Percentiles rank a stretch among this genome's conserved stretches.
phyloP scores from a whole-genome alignment of 2,113 vertebrate genomes.

The Accipiter cooperii region DNA sequence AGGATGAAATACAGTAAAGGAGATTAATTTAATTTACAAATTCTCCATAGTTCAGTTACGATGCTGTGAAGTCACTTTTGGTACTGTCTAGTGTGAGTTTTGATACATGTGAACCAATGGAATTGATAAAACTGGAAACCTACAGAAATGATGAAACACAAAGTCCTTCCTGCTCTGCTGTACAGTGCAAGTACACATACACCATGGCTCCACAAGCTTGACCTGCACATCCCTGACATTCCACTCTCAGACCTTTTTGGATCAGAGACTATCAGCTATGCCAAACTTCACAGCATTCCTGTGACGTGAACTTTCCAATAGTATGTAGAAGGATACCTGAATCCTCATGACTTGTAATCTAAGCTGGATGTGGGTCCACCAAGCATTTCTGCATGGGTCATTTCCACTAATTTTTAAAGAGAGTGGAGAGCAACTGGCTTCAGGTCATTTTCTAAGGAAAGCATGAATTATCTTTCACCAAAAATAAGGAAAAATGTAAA shows the following conservation, averaged over 20 bases:
- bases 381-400: neutral
- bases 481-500: neutral
- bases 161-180: neutral
- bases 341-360: neutral
- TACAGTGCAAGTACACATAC: neutral
- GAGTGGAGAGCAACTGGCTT: neutral
- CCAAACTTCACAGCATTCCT: neutral
- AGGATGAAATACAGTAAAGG: neutral
- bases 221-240: neutral
- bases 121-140: neutral
- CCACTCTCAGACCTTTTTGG: neutral
- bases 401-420: neutral
- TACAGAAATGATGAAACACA: neutral
- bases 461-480: neutral
- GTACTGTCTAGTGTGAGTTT: neutral
- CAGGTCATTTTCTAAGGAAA: neutral
- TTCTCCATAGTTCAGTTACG: neutral
- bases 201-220: neutral
- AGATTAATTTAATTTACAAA: neutral
- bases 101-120: neutral
- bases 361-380: neutral
- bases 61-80: neutral
- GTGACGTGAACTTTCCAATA: neutral
- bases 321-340: neutral
- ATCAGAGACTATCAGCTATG: neutral